Evolutionary conservation across 2,888 invertebrate genomes (phyloP), one percentile per base, ranked within the genome.

Genomic region (Mythimna vitellina): DNA sequence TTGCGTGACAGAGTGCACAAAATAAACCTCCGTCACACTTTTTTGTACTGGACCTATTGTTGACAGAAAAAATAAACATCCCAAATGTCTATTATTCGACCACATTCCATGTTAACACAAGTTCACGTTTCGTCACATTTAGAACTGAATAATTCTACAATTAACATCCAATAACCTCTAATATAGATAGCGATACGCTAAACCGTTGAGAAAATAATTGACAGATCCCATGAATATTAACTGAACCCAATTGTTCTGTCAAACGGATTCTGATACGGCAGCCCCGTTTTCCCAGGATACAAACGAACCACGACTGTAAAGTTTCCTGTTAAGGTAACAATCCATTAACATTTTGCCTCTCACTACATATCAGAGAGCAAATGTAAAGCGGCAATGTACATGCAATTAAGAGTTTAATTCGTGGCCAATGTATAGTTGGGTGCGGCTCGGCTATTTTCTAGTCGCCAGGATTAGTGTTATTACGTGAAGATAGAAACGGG

Each of bases 261-360:
- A 90, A 87, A 89, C 85, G 85, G 86, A 86, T 88, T 85, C 84
- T 84, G 86, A 78, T 86, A 88, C 88, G 84, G 88, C 87, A 81
- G 81, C 86, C 73, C 78, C 84, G 80, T 89, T 89, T 89, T 91
- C 90, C 89, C 90, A 89, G 89, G 89, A 85, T 81, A 81, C 86
- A 76, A 84, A 85, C 83, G 76, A 86, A 87, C 78, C 88, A 72
- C 77, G 74, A 76, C 76, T 68, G 74, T 79, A 84, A 86, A 85
- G 82, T 83, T 86, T 78, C 92, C 90, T 81, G 83, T 89, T 91
- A 92, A 90, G 93, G 94, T 90, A 92, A 92, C 91, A 91, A 93
- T 92, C 93, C 91, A 94, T 94, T 94, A 93, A 90, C 92, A 92
- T 93, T 93, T 92, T 89, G 89, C 89, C 85, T 88, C 86, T 88